Conservation (phyloP, 2,888 invertebrate genomes). For the Acrocyrtus sp. region DNA sequence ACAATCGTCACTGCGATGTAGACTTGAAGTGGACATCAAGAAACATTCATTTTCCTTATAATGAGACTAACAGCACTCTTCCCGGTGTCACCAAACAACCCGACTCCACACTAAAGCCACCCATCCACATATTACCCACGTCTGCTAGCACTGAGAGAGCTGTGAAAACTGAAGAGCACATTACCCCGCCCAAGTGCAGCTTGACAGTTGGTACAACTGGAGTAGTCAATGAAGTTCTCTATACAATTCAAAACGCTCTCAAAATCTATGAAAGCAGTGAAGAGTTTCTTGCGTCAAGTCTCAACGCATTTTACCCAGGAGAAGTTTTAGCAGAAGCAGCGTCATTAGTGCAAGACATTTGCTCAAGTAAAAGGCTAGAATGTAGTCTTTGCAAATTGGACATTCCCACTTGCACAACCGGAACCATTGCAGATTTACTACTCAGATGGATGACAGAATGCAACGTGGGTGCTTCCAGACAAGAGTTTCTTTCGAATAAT, state of each 20-base stretch:
- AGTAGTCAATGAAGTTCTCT: conserved; percentile 36
- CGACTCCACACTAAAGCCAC: not conserved
- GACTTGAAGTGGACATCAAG: conserved; percentile 40
- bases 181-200: not conserved
- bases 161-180: not conserved
- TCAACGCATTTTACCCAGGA: conserved; percentile 20
- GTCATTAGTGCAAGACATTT: not conserved
- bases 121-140: too few species aligned
- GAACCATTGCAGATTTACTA: not conserved
- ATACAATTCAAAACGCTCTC: conserved; percentile 30
- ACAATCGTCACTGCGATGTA: conserved; percentile 35
- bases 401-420: not conserved
- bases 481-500: conserved; percentile 11
- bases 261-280: not conserved
- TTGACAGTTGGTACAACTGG: not conserved
- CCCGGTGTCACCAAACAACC: not conserved
- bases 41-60: conserved; percentile 22
- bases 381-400: conserved; percentile 2
- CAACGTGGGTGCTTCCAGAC: not conserved
- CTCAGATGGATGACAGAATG: conserved; percentile 36
- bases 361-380: not conserved
- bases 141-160: not conserved
- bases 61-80: not conserved
- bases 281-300: not conserved
- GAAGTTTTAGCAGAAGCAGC: conserved; percentile 7